Conservation (phyloP, 2,888 invertebrate species). For the Panzeria rudis region DNA sequence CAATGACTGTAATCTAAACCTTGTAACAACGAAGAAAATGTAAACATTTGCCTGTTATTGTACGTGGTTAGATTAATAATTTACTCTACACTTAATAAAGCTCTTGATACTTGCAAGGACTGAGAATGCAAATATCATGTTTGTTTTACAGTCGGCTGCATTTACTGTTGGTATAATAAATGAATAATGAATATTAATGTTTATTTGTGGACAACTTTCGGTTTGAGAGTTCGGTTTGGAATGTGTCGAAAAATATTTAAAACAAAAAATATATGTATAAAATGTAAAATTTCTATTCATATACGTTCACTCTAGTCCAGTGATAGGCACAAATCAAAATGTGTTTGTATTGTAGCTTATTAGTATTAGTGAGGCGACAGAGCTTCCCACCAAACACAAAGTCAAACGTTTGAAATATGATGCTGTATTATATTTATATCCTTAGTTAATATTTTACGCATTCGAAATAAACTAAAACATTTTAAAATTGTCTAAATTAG, state of each 20-base stretch:
- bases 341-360: too few relatives aligned
- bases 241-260: neutral
- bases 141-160: constrained; percentile 22
- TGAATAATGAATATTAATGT: constrained; percentile 5
- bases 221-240: neutral
- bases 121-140: neutral
- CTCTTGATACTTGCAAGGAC: neutral
- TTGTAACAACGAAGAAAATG: constrained; percentile 8
- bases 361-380: too few relatives aligned
- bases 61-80: constrained; percentile 52
- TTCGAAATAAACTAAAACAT: too few relatives aligned
- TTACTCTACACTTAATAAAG: neutral
- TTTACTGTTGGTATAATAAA: neutral
- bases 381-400: too few relatives aligned
- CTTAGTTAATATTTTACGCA: too few relatives aligned
- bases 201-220: neutral
- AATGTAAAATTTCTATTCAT: too few relatives aligned
- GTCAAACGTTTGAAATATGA: too few relatives aligned
- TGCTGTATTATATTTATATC: too few relatives aligned
- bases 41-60: constrained; percentile 29
- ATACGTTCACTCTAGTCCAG: too few relatives aligned
- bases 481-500: too few relatives aligned
- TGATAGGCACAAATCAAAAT: too few relatives aligned
- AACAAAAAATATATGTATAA: neutral
- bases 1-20: constrained; percentile 42